These are phyloP conservation scores for Halichoeres trimaculatus DNA, from an alignment of 2,113 vertebrate genomes.

Conservation along the genomic window DNA sequence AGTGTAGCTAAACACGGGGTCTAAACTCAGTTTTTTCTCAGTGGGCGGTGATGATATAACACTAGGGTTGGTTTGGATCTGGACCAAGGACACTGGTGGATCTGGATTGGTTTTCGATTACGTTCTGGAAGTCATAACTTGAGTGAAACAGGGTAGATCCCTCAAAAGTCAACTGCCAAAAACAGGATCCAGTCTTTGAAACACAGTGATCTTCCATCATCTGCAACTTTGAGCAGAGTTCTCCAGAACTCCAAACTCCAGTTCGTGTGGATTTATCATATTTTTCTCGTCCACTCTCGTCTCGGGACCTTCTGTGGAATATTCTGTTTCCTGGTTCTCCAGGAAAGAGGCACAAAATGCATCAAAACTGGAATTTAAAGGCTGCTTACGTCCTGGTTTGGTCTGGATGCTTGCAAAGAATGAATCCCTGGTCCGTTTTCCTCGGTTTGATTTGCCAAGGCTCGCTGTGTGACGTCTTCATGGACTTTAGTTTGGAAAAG, in stretches of 20 bases:
- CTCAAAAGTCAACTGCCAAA: background rate
- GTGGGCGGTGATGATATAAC: background rate
- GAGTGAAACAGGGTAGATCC: background rate
- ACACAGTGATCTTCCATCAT: background rate
- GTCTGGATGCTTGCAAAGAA: background rate
- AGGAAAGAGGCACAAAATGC: background rate
- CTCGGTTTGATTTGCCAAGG: too few relatives aligned
- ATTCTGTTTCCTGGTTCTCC: slow-evolving; percentile 15
- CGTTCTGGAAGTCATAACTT: too few relatives aligned
- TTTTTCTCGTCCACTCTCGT: background rate
- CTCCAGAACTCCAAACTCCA: background rate
- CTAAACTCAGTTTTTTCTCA: background rate
- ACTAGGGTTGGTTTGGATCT: background rate
- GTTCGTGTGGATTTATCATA: too few relatives aligned
- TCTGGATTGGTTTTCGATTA: background rate
- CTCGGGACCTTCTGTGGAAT: slow-evolving; percentile 21
- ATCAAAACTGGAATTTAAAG: too few relatives aligned
- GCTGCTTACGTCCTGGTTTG: background rate
- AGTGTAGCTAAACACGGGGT: background rate
- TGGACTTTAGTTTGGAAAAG: slow-evolving; percentile 4
- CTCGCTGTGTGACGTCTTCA: background rate
- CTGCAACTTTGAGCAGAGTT: background rate
- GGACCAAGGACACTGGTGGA: background rate
- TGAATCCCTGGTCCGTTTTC: background rate
- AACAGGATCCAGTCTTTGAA: background rate